These are phyloP conservation scores for Polypterus bichir DNA, from an alignment of 2,113 vertebrate genomes.

Conservation along the genomic window DNA sequence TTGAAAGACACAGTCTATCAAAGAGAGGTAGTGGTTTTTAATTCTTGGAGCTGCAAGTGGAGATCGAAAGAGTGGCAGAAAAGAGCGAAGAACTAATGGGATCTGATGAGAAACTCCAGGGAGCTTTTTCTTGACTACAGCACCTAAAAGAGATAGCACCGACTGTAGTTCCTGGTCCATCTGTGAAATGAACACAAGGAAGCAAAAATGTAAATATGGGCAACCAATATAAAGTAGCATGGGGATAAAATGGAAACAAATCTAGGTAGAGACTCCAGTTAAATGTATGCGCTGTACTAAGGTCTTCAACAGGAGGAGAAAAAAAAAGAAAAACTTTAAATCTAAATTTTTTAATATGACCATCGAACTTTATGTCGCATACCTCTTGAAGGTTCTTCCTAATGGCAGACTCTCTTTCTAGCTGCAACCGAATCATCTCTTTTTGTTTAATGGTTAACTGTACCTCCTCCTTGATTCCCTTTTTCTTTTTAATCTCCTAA, in stretches of 20 bases:
- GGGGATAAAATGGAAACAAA: not conserved
- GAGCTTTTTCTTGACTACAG: slow-evolving; percentile 56
- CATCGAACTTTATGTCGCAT: not conserved
- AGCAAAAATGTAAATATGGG: not conserved
- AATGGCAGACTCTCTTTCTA: slow-evolving; percentile 73
- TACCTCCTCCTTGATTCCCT: slow-evolving; percentile 88
- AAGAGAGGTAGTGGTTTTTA: slow-evolving; percentile 64
- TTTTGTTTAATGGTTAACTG: slow-evolving; percentile 90
- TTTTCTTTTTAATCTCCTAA: slow-evolving; percentile 93
- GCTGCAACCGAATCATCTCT: slow-evolving; percentile 79
- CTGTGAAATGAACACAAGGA: slow-evolving; percentile 39
- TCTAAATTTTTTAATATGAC: too few relatives aligned
- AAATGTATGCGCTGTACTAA: too few relatives aligned
- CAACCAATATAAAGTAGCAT: rapidly evolving
- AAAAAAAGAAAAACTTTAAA: too few relatives aligned
- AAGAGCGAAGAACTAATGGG: slow-evolving; percentile 60
- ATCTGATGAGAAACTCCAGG: slow-evolving; percentile 71
- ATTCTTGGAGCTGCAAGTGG: slow-evolving; percentile 78
- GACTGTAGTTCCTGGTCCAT: slow-evolving; percentile 69
- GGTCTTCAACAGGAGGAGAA: too few relatives aligned
- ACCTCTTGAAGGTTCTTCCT: slow-evolving; percentile 72
- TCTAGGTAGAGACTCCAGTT: too few relatives aligned
- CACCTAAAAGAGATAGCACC: slow-evolving; percentile 61
- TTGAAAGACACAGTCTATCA: slow-evolving; percentile 74
- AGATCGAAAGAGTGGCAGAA: slow-evolving; percentile 75